Evolutionary conservation across 2,888 invertebrate genomes (phyloP).

Genomic region (Conops quadrifasciatus): DNA sequence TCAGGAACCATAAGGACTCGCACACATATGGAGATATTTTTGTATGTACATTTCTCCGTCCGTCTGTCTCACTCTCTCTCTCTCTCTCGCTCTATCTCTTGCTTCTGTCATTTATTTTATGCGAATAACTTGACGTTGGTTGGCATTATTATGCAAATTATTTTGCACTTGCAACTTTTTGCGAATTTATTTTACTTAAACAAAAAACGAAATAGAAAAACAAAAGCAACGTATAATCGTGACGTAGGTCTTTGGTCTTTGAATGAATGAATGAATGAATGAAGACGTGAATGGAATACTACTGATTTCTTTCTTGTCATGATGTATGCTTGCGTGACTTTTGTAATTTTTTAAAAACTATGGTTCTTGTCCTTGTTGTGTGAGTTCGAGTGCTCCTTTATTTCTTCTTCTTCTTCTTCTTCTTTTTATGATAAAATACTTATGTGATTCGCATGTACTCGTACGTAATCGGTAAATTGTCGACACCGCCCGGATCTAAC

Average conservation of each 20-base stretch:
- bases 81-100: constrained; percentile 4
- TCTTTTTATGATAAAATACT: not conserved
- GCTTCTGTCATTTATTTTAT: not conserved
- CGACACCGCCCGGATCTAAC: too few relatives aligned
- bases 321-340: constrained; percentile 20
- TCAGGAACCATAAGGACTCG: too few relatives aligned
- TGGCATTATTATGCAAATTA: constrained; percentile 31
- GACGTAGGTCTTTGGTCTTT: not conserved
- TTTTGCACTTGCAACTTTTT: constrained; percentile 18
- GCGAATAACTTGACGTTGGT: constrained; percentile 4
- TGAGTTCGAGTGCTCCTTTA: not conserved
- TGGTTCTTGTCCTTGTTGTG: not conserved
- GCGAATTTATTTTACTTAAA: constrained; percentile 4
- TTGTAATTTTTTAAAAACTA: constrained; percentile 8
- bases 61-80: not conserved
- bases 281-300: not conserved
- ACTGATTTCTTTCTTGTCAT: not conserved
- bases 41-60: not conserved
- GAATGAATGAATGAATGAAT: constrained; percentile 2
- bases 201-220: not conserved
- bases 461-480: too few relatives aligned
- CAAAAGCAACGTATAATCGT: not conserved
- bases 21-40: too few relatives aligned
- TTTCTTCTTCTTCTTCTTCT: not conserved
- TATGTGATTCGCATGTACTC: too few relatives aligned